Evolutionary conservation across 2,888 invertebrate genomes (phyloP).

Genomic region (Periphyllus acericola): DNA sequence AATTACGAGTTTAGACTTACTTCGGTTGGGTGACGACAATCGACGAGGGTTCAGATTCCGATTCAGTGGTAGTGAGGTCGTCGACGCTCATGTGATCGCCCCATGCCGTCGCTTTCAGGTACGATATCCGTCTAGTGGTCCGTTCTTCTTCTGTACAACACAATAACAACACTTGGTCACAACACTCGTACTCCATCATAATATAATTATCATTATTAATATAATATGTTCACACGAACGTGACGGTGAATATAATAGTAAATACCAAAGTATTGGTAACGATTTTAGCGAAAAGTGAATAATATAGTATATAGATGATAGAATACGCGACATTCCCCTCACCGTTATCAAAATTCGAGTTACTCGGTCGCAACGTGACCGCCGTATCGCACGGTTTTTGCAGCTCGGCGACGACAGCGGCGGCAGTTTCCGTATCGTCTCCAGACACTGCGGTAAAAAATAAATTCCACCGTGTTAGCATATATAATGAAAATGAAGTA

Average conservation of each 20-base stretch:
- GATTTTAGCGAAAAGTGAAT: background rate
- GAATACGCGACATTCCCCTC: slow-evolving; percentile 48
- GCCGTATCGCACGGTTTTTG: slow-evolving; percentile 28
- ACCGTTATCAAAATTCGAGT: slow-evolving; percentile 43
- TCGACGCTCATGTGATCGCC: slow-evolving; percentile 80
- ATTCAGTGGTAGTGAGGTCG: slow-evolving; percentile 75
- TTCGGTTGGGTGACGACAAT: slow-evolving; percentile 18
- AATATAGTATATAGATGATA: background rate
- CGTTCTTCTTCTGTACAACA: slow-evolving; percentile 79
- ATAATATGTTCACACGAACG: background rate
- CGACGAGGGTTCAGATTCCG: slow-evolving; percentile 68
- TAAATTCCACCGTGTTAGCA: slow-evolving; percentile 13
- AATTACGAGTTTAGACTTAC: slow-evolving; percentile 9
- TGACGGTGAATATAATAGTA: background rate
- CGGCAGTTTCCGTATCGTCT: slow-evolving; percentile 33
- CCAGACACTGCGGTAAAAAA: slow-evolving; percentile 46
- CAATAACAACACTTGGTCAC: slow-evolving; percentile 63
- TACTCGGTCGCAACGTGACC: slow-evolving; percentile 45
- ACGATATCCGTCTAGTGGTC: slow-evolving; percentile 89
- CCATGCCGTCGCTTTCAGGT: slow-evolving; percentile 87
- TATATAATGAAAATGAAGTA: background rate
- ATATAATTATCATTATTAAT: background rate
- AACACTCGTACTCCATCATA: background rate
- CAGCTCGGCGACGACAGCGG: background rate
- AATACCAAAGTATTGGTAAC: background rate